These are phyloP conservation scores for Castor canadensis DNA, from an alignment of 2,113 vertebrate genomes.

Conservation along the genomic window DNA sequence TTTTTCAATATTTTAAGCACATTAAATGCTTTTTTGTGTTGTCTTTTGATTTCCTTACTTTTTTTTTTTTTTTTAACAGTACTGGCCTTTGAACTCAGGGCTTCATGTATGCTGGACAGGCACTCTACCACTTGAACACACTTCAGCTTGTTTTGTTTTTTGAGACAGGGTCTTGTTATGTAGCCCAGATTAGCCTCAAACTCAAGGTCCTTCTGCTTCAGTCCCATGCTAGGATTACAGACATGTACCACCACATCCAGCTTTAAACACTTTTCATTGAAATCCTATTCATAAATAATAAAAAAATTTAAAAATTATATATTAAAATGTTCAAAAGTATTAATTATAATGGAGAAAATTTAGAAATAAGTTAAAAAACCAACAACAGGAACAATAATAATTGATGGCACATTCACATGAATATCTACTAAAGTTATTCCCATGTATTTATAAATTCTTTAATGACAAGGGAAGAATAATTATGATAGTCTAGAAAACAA, in stretches of 20 bases:
- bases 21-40: not conserved
- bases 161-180: not conserved
- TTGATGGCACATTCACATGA: not conserved
- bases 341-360: not conserved
- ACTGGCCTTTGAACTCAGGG: too few relatives aligned
- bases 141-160: too few relatives aligned
- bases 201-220: not conserved
- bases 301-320: not conserved
- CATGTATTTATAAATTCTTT: not conserved
- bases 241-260: not conserved
- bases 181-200: not conserved
- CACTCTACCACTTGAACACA: too few relatives aligned
- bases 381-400: not conserved
- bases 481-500: not conserved
- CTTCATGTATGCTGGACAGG: too few relatives aligned
- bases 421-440: not conserved
- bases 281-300: not conserved
- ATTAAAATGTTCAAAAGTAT: conserved; percentile 13
- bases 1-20: not conserved
- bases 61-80: too few relatives aligned
- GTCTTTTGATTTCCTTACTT: too few relatives aligned
- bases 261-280: not conserved
- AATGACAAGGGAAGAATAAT: not conserved
- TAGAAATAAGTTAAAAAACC: not conserved
- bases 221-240: too few relatives aligned